phyloP scores from a whole-genome alignment of 2,797 vertebrate genomes.

The Epinephelus coioides region DNA sequence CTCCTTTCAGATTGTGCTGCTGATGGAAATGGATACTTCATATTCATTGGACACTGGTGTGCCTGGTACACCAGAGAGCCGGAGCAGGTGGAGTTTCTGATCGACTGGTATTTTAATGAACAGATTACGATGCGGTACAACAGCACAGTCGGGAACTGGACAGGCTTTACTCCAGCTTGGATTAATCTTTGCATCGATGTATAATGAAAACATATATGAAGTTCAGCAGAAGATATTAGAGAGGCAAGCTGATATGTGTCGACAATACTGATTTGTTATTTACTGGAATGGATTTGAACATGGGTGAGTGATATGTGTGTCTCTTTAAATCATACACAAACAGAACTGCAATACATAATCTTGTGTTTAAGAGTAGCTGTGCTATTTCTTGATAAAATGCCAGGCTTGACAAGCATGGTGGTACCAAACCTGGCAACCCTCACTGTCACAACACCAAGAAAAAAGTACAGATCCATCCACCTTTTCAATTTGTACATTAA shows the following conservation, averaged over 20 bases:
- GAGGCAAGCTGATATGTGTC: not conserved
- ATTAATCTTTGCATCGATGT: fast-evolving
- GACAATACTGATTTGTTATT: not conserved
- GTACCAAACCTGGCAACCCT: too few species aligned
- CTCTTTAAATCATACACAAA: not conserved
- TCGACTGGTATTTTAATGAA: slow-evolving; percentile 42
- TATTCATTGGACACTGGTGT: slow-evolving; percentile 16
- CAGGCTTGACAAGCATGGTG: too few species aligned
- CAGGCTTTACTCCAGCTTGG: not conserved
- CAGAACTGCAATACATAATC: not conserved
- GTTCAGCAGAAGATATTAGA: slow-evolving; percentile 10
- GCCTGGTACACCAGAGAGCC: not conserved
- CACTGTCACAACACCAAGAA: too few species aligned
- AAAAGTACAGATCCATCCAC: too few species aligned
- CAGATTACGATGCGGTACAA: slow-evolving; percentile 43
- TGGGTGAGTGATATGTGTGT: slow-evolving; percentile 17
- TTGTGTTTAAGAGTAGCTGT: too few species aligned
- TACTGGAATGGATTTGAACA: not conserved
- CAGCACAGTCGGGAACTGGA: slow-evolving; percentile 25
- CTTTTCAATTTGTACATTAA: too few species aligned
- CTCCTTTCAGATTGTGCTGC: slow-evolving; percentile 13
- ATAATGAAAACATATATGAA: not conserved
- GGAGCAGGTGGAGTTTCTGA: slow-evolving; percentile 15
- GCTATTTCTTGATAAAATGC: too few species aligned
- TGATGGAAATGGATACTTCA: slow-evolving; percentile 14